These are phyloP conservation scores for Aegithalos caudatus DNA, from an alignment of 2,113 vertebrate species.

Conservation along the genomic window DNA sequence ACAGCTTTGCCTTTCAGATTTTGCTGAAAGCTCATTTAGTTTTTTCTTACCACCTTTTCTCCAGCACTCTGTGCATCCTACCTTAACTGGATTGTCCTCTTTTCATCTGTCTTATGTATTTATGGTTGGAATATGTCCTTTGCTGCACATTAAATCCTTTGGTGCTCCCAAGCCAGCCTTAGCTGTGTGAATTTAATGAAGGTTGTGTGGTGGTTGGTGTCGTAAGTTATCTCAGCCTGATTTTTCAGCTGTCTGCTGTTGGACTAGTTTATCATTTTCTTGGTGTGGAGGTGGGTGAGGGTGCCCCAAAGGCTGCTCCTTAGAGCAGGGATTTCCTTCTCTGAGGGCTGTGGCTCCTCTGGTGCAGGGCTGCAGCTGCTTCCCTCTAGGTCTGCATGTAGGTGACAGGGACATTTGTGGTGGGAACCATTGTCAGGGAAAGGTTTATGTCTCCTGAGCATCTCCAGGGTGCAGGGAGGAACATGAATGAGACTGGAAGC, in stretches of 20 bases:
- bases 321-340: neutral
- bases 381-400: neutral
- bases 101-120: slow-evolving; percentile 1
- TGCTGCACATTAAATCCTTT: slow-evolving; percentile 27
- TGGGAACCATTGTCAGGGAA: neutral
- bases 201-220: neutral
- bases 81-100: neutral
- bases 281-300: neutral
- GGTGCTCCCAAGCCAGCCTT: neutral
- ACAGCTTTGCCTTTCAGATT: neutral
- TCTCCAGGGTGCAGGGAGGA: neutral
- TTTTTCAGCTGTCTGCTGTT: neutral
- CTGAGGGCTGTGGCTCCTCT: neutral
- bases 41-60: neutral
- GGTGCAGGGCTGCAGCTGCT: neutral
- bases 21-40: neutral
- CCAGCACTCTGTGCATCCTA: neutral
- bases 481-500: neutral
- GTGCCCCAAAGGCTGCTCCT: neutral
- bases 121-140: neutral
- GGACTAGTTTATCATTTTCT: neutral
- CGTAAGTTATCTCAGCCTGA: neutral
- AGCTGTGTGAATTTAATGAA: slow-evolving; percentile 10
- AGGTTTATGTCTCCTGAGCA: neutral
- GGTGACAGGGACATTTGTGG: neutral